These are phyloP conservation scores for Torymus aiolomorphi DNA, from an alignment of 2,888 invertebrate species.

Conservation along the genomic window DNA sequence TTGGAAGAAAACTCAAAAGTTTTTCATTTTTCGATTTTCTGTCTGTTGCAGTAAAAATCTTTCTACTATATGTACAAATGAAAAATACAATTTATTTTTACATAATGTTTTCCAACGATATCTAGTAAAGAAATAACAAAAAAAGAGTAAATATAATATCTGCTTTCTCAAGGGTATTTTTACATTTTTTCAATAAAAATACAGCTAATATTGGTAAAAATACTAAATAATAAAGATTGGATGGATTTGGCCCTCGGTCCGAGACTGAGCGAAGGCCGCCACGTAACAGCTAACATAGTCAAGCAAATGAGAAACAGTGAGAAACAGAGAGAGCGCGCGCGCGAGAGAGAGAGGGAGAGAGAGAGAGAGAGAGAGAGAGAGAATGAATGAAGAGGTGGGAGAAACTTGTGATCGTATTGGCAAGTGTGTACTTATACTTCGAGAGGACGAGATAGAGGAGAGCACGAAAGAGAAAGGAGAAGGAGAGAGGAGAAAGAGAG, in stretches of 20 bases:
- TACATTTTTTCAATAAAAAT: not conserved
- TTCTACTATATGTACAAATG: too few relatives aligned
- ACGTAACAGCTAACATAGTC: slow-evolving; percentile 59
- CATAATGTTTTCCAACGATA: too few relatives aligned
- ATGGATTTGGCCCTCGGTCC: slow-evolving; percentile 69
- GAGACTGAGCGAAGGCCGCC: slow-evolving; percentile 67
- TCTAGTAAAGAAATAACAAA: too few relatives aligned
- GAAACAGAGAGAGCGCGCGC: slow-evolving; percentile 48
- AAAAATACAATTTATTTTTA: too few relatives aligned
- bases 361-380: slow-evolving; percentile 5
- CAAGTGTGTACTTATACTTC: slow-evolving; percentile 6
- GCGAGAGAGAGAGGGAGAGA: not conserved
- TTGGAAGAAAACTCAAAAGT: too few relatives aligned
- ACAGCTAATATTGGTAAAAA: not conserved
- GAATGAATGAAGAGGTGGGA: not conserved
- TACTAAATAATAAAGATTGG: slow-evolving; percentile 21
- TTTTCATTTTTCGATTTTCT: too few relatives aligned
- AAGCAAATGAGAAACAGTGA: not conserved
- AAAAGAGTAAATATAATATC: too few relatives aligned
- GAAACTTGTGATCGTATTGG: too few relatives aligned
- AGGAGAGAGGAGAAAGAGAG: too few relatives aligned
- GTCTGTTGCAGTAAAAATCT: too few relatives aligned
- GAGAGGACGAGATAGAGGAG: not conserved
- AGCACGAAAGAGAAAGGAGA: not conserved
- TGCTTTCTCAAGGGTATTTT: too few relatives aligned